phyloP scores from a whole-genome alignment of 2,888 invertebrate species.

The Eupithecia tripunctaria region DNA sequence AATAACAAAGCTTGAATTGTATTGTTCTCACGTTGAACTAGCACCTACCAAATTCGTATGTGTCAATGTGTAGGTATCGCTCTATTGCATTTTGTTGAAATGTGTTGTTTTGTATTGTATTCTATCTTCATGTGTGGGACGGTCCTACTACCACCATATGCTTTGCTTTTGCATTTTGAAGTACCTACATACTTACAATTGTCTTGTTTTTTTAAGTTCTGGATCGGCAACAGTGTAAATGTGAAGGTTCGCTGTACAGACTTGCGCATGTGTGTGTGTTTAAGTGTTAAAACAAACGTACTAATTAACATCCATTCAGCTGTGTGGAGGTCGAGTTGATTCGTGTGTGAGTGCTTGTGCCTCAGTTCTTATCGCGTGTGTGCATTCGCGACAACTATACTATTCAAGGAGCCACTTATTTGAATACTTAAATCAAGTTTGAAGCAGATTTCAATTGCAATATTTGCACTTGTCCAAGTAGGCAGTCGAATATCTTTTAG shows the following conservation, averaged over 20 bases:
- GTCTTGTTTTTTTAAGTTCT: conserved; percentile 53
- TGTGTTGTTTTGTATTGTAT: conserved; percentile 47
- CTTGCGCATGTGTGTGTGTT: conserved; percentile 55
- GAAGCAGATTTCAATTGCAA: conserved; percentile 19
- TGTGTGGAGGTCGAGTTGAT: conserved; percentile 74
- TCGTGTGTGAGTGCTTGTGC: conserved; percentile 60
- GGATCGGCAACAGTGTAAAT: conserved; percentile 63
- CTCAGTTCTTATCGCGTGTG: conserved; percentile 68
- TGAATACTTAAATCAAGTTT: conserved; percentile 34
- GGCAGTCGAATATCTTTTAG: neutral
- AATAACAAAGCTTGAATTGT: conserved; percentile 68
- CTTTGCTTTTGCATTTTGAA: conserved; percentile 37
- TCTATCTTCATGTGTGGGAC: conserved; percentile 41
- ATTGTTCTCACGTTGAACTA: conserved; percentile 72
- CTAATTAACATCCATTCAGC: conserved; percentile 80
- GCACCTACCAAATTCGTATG: conserved; percentile 62
- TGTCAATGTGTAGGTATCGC: conserved; percentile 62
- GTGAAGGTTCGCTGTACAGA: conserved; percentile 58
- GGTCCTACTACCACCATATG: too few relatives aligned
- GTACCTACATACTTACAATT: too few relatives aligned
- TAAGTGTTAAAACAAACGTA: conserved; percentile 76
- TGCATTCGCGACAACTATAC: conserved; percentile 58
- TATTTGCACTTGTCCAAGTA: neutral
- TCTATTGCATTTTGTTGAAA: conserved; percentile 46
- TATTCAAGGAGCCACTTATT: conserved; percentile 55